phyloP scores from a whole-genome alignment of 2,113 vertebrate genomes.

The Xenopus laevis region DNA sequence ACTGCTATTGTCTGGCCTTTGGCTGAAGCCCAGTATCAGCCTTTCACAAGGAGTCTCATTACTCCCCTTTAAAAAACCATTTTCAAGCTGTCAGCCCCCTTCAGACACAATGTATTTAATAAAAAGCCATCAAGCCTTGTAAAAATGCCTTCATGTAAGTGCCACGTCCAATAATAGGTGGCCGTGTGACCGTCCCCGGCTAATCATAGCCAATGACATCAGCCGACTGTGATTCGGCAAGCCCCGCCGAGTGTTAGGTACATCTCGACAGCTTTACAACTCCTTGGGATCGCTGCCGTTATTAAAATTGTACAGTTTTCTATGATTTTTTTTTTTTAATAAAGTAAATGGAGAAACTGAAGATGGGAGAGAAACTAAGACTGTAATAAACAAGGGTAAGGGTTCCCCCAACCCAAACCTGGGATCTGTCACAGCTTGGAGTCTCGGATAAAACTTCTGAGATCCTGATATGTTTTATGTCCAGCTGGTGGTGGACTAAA shows the following conservation, averaged over 20 bases:
- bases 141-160: constrained; percentile 75
- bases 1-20: no score
- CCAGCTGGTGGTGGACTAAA: no score
- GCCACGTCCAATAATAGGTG: constrained; percentile 73
- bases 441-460: no score
- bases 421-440: no score
- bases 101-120: constrained; percentile 75
- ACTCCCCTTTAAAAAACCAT: constrained; percentile 56
- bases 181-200: constrained; percentile 65
- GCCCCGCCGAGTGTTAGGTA: constrained; percentile 55
- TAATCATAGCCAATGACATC: constrained; percentile 71
- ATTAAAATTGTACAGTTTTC: constrained; percentile 73
- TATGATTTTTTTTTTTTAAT: constrained; percentile 68
- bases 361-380: constrained; percentile 57
- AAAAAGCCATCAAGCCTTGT: constrained; percentile 80
- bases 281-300: constrained; percentile 60
- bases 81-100: constrained; percentile 65
- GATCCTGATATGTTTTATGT: no score
- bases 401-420: no score
- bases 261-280: constrained; percentile 75
- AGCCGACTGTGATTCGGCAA: constrained; percentile 57
- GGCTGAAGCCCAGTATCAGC: no score
- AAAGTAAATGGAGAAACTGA: constrained; percentile 65
- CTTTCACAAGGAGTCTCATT: no score
- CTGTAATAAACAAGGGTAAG: constrained; percentile 15